phyloP scores from a whole-genome alignment of 2,113 vertebrate genomes.

The Spermophilus dauricus region DNA sequence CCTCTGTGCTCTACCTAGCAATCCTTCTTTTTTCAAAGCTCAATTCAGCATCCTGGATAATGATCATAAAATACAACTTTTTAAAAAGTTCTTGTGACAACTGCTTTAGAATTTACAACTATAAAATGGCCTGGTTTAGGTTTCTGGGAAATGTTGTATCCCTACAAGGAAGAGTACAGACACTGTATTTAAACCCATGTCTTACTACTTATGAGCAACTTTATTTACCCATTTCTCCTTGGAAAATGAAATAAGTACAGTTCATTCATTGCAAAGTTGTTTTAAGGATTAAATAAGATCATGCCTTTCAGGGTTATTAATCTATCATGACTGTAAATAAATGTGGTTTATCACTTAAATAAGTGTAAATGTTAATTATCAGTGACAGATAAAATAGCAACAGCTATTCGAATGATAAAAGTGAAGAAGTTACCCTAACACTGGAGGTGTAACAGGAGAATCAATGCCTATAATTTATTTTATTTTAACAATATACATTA shows the following conservation, averaged over 20 bases:
- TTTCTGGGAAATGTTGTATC: neutral
- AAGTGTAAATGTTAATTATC: neutral
- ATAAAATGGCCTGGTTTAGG: neutral
- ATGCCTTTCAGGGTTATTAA: neutral
- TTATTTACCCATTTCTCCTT: neutral
- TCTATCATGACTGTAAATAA: neutral
- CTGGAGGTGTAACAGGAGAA: neutral
- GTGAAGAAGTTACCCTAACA: neutral
- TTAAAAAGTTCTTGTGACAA: neutral
- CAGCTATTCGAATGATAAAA: neutral
- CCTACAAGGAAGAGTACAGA: neutral
- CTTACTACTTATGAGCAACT: neutral
- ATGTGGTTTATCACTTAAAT: neutral
- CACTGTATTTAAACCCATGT: neutral
- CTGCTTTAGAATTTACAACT: neutral
- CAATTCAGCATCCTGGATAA: neutral
- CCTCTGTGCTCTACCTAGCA: neutral
- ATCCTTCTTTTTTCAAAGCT: neutral
- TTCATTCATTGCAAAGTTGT: neutral
- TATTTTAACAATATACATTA: neutral
- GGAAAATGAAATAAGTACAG: neutral
- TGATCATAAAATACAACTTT: neutral
- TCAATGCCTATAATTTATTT: neutral
- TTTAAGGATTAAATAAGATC: neutral
- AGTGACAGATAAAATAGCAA: neutral